Evolutionary conservation across 1,140 invertebrate genomes (phyloP).

Genomic region (Luehdorfia chinensis): DNA sequence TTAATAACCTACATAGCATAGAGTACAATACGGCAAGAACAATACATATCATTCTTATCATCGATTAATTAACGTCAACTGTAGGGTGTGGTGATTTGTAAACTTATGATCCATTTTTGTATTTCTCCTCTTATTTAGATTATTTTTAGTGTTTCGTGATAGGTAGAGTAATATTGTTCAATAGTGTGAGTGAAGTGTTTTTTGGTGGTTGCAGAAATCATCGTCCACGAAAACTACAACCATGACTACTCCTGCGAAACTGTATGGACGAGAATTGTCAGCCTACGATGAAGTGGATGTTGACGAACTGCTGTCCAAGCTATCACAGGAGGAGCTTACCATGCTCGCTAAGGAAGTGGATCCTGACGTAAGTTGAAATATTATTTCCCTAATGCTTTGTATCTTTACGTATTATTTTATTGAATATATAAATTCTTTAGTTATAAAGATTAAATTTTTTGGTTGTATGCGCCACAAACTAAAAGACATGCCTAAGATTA

Average conservation of each 20-base stretch:
- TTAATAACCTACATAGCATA: not conserved
- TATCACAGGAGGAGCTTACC: constrained; percentile 97
- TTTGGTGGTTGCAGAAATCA: constrained; percentile 83
- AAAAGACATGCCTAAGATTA: no score
- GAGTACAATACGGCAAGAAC: not conserved
- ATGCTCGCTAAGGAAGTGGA: constrained; percentile 99
- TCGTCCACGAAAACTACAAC: constrained; percentile 91
- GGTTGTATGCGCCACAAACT: no score
- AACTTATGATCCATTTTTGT: not conserved
- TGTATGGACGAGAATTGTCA: constrained; percentile 95
- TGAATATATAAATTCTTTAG: no score
- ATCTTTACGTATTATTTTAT: no score
- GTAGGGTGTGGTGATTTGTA: constrained; percentile 28
- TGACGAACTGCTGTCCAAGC: constrained; percentile 95
- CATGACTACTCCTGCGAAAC: constrained; percentile 91
- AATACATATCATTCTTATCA: constrained; percentile 19
- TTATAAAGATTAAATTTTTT: no score
- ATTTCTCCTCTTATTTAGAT: constrained; percentile 1
- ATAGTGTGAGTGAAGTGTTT: constrained; percentile 43
- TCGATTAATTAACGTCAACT: constrained; percentile 39
- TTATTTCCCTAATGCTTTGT: no score
- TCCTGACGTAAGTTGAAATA: constrained; percentile 99
- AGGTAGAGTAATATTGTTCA: constrained; percentile 27
- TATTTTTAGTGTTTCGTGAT: constrained; percentile 6
- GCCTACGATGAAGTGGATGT: constrained; percentile 98